Conservation (phyloP, 2,797 vertebrate species). For the Aplochiton taeniatus region DNA sequence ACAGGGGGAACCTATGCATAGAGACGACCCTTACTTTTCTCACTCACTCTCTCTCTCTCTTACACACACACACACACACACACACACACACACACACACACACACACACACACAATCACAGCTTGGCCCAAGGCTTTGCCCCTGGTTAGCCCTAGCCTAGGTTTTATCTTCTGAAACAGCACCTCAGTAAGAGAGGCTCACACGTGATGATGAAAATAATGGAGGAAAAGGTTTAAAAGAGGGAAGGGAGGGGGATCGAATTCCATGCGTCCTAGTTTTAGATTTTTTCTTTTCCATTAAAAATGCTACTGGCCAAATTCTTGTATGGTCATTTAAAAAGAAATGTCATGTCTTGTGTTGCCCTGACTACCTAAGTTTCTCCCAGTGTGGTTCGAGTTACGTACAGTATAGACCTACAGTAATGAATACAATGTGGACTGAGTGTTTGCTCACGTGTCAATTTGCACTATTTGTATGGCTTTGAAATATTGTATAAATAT, state of each 20-base stretch:
- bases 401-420: conserved; percentile 29
- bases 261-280: conserved; percentile 44
- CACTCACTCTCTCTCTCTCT: too few species aligned
- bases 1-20: conserved; percentile 88
- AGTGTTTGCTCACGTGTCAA: conserved; percentile 56
- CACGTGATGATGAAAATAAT: conserved; percentile 62
- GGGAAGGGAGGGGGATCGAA: conserved; percentile 29
- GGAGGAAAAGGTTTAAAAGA: conserved; percentile 62
- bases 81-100: conserved; percentile 7
- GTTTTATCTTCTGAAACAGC: conserved; percentile 54
- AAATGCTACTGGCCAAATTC: conserved; percentile 51
- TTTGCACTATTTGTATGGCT: conserved; percentile 68
- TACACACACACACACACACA: too few species aligned
- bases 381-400: conserved; percentile 9
- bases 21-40: conserved; percentile 47
- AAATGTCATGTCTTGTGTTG: conserved; percentile 11
- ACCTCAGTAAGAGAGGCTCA: conserved; percentile 53
- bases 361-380: conserved; percentile 17
- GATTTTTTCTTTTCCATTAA: conserved; percentile 13
- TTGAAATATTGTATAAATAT: conserved; percentile 55
- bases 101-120: conserved; percentile 18
- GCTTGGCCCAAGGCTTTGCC: conserved; percentile 46
- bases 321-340: conserved; percentile 29
- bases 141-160: conserved; percentile 40
- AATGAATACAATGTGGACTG: conserved; percentile 42